Evolutionary conservation across 2,113 vertebrate species (phyloP), one percentile per base, ranked within the genome.

Genomic region (Malurus elegans): DNA sequence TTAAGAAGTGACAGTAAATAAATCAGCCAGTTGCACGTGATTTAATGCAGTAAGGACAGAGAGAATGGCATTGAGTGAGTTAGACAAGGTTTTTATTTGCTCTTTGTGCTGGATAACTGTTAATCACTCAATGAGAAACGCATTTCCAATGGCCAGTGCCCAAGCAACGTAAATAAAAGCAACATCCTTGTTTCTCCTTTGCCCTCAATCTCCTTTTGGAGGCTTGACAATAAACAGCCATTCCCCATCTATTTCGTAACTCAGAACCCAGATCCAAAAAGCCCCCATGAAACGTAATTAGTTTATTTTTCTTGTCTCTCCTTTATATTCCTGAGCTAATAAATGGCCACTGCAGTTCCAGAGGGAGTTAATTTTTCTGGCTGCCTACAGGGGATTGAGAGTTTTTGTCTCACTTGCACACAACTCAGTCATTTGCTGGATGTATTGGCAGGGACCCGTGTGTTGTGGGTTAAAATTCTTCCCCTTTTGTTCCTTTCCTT

Each of bases 181-280:
- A 86, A 67, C 82, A 93, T 95, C 79, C 74, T 94, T 60, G 31
- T 67, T 88, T 93, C 90, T 97, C 75, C 87, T 96, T 94, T 93
- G 74, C 74, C 79, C 81, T 95, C 85, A 61, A 95, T 91, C 89
- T 93, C 57, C 57, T 60, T 88, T 90, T 80, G 88, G 90, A 90
- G 54, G 28, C 53, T 74, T 88, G 67, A 88, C 90, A 93, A 67
- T 78, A 71, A 93, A 62, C 60, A 79, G 57, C 66, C 56, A 58
- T 81, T 85, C 86, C 65, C 38, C 51, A 56, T 80, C 56, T 90
- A 42, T 92, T 93, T 92, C 69, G 60, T 67, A 93, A 53, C 85
- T 67, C 36, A 20, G 47, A 90, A 53, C 29, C 48, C 87, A 80
- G 88, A 71, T 88, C 67, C 67, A 76, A 76, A 92, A 86, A 78